phyloP scores from a whole-genome alignment of 2,113 vertebrate species.

The Rhadina sibilatrix region DNA sequence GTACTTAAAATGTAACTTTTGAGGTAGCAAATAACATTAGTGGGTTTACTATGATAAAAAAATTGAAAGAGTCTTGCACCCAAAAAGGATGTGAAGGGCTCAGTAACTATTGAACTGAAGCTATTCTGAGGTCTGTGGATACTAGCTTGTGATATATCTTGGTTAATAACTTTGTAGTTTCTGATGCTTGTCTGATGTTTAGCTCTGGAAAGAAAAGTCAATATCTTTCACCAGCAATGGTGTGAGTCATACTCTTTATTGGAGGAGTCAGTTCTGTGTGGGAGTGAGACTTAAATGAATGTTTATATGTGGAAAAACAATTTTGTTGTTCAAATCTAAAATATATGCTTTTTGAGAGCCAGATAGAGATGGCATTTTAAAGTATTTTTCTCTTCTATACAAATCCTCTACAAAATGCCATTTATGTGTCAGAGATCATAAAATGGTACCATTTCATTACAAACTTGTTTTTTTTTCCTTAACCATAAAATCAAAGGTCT shows the following conservation, averaged over 20 bases:
- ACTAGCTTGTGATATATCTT: neutral
- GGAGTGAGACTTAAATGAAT: slow-evolving; percentile 22
- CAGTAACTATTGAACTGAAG: neutral
- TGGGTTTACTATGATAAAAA: neutral
- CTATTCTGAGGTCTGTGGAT: neutral
- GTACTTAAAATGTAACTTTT: neutral
- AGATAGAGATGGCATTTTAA: slow-evolving; percentile 17
- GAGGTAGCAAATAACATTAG: neutral
- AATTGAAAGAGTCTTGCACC: neutral
- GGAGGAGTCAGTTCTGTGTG: neutral
- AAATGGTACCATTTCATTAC: slow-evolving; percentile 16
- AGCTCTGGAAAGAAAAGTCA: slow-evolving; percentile 17
- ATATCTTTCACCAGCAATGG: slow-evolving; percentile 4
- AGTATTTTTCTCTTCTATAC: slow-evolving; percentile 34
- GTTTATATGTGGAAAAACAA: slow-evolving; percentile 43
- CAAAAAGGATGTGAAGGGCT: neutral
- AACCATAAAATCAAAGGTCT: slow-evolving; percentile 30
- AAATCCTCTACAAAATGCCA: neutral
- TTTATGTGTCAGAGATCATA: slow-evolving; percentile 46
- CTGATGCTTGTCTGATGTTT: neutral
- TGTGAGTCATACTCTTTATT: slow-evolving; percentile 18
- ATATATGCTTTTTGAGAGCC: slow-evolving; percentile 21
- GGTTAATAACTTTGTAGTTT: slow-evolving; percentile 16
- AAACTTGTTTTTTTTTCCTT: neutral
- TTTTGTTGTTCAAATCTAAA: slow-evolving; percentile 48